Evolutionary conservation across 2,797 vertebrate genomes (phyloP).

Genomic region (Malurus splendens): DNA sequence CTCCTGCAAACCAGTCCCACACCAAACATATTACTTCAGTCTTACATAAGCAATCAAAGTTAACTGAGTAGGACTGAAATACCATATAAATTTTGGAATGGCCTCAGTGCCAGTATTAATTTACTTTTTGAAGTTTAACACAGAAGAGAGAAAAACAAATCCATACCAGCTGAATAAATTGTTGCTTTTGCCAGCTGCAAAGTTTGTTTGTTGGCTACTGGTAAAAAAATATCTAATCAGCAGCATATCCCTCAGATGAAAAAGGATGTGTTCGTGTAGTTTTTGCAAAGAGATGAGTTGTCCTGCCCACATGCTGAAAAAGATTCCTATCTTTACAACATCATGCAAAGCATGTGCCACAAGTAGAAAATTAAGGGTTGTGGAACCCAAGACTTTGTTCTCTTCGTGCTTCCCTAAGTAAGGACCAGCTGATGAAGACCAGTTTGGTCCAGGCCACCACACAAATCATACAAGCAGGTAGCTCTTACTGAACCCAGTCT

Average conservation of each 20-base stretch:
- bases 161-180: not conserved
- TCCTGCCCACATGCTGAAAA: not conserved
- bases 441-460: not conserved
- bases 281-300: not conserved
- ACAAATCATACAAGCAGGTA: accelerated
- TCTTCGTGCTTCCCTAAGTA: not conserved
- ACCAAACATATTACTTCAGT: not conserved
- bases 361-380: not conserved
- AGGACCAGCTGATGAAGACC: not conserved
- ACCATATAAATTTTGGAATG: not conserved
- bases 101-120: not conserved
- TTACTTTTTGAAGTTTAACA: not conserved
- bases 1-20: not conserved
- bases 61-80: not conserved
- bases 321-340: not conserved
- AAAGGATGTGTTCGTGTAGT: not conserved
- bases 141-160: not conserved
- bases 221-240: not conserved
- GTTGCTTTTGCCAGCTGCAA: not conserved
- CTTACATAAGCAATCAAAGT: not conserved
- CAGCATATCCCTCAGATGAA: not conserved
- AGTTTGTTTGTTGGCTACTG: not conserved
- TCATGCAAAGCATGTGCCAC: not conserved
- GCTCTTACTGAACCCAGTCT: not conserved
- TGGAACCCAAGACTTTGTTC: not conserved